Percentiles rank a stretch among this genome's conserved stretches.
Evolutionary conservation across 2,113 vertebrate genomes (phyloP).

Genomic region (Tapirus terrestris): DNA sequence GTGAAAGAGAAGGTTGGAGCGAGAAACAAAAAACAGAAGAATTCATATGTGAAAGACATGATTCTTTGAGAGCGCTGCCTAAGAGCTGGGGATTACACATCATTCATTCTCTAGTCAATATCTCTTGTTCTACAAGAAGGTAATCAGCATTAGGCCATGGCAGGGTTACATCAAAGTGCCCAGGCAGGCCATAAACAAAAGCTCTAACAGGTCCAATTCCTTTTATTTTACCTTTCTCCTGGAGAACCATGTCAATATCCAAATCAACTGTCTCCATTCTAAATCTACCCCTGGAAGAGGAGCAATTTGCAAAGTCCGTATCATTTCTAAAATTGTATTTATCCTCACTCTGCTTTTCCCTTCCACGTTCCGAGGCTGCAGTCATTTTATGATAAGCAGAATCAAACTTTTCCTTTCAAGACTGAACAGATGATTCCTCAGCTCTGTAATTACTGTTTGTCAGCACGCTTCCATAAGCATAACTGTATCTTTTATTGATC

Average conservation of each 20-base stretch:
- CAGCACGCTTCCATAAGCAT: constrained; percentile 69
- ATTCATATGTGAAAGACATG: constrained; percentile 82
- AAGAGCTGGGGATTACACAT: constrained; percentile 87
- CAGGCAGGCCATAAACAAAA: constrained; percentile 88
- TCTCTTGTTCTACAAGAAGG: constrained; percentile 97
- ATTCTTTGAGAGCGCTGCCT: constrained; percentile 79
- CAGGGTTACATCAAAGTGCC: constrained; percentile 91
- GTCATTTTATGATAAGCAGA: constrained; percentile 25
- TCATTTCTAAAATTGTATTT: constrained; percentile 12
- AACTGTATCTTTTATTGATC: constrained; percentile 72
- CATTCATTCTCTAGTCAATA: constrained; percentile 96
- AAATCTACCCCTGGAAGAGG: constrained; percentile 41
- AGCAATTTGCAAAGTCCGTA: neutral
- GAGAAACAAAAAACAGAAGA: neutral
- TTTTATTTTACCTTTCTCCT: constrained; percentile 66
- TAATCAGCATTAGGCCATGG: constrained; percentile 94
- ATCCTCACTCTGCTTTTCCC: neutral
- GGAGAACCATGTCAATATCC: constrained; percentile 67
- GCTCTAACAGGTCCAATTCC: constrained; percentile 81
- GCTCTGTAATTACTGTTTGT: constrained; percentile 67
- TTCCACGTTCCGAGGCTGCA: neutral
- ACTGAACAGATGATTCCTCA: constrained; percentile 49
- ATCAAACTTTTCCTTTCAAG: constrained; percentile 65
- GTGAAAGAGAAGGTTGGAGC: neutral
- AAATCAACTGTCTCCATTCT: constrained; percentile 70